A percentile compares a stretch with the other conserved stretches of the same genome.
These are phyloP conservation scores for Drosophila hawaiiensis DNA, from an alignment of 2,888 invertebrate genomes.

Conservation along the genomic window DNA sequence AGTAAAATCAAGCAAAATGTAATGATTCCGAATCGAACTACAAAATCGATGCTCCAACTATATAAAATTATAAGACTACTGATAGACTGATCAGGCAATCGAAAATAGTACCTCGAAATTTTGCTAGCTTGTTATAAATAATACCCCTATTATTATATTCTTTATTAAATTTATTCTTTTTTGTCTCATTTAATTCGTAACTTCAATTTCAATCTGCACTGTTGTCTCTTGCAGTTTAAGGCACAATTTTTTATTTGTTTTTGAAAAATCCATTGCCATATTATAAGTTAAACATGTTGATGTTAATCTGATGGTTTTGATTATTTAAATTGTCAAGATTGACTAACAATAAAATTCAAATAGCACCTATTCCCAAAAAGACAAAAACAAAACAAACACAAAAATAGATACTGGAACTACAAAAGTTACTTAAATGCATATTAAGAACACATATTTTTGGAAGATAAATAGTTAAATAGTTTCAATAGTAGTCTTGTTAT, in stretches of 20 bases:
- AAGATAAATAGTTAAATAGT: neutral
- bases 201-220: neutral
- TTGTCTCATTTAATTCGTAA: neutral
- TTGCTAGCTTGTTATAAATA: neutral
- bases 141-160: neutral
- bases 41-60: neutral
- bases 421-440: neutral
- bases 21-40: neutral
- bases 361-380: neutral
- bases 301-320: neutral
- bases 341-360: neutral
- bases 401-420: neutral
- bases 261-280: neutral
- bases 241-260: neutral
- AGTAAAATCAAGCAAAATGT: fast-evolving
- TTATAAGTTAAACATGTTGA: neutral
- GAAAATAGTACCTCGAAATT: neutral
- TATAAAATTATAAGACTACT: fast-evolving
- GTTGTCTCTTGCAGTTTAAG: neutral
- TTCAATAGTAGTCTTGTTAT: neutral
- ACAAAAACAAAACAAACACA: neutral
- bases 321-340: neutral
- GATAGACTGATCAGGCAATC: neutral
- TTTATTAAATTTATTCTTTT: too few relatives aligned
- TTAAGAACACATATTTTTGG: neutral